Base-by-base conservation (phyloP, 2,113 vertebrate genomes). In the Accipiter cooperii region DNA sequence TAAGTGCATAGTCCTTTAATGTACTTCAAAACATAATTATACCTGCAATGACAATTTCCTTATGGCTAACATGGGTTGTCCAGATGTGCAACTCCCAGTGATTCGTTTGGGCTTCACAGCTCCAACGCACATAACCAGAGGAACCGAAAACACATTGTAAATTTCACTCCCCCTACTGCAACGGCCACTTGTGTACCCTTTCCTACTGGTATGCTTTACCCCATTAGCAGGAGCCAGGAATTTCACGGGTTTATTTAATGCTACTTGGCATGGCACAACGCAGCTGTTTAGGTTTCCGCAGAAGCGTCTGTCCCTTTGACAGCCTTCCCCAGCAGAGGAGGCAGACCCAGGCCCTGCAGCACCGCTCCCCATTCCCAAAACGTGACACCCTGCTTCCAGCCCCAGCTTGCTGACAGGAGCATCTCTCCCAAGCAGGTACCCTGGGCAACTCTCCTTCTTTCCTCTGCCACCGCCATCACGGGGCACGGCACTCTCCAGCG, bases 251-350 rank as follows among this genome's bases (percentile, higher is more conserved):
- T 58, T 47, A 47, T 55, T 84, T 47, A 87, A 69, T 0, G 5
- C 28, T 49, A 8, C 16, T 74, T 52, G 33, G 12, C 2, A 7
- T 12, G 20, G 46, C 3, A 28, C 24, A 3, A 24, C 3, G 1
- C 0, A 0, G 9, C 4, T 33, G 5, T 5, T 69, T 6, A 9
- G 5, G 8, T 38, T 91, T 36, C 29, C 49, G 6, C 7, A 25
- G 18, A 9, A 42, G 46, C 10, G 2, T 24, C 10, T 17, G 1
- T 28, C 10, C 21, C 20, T 84, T 20, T 26, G 60, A 22, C 40
- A n/a, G 46, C 31, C 46, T 89, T n/a, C 49, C 22, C 36, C 20
- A 38, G 34, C 46, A 47, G 44, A 61, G 29, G 38, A 51, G 3
- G 31, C 64, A 63, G 52, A 18, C 42, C 9, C 8, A 38, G 21